Evolutionary conservation across 2,113 vertebrate species (phyloP).

Genomic region (Peromyscus maniculatus): DNA sequence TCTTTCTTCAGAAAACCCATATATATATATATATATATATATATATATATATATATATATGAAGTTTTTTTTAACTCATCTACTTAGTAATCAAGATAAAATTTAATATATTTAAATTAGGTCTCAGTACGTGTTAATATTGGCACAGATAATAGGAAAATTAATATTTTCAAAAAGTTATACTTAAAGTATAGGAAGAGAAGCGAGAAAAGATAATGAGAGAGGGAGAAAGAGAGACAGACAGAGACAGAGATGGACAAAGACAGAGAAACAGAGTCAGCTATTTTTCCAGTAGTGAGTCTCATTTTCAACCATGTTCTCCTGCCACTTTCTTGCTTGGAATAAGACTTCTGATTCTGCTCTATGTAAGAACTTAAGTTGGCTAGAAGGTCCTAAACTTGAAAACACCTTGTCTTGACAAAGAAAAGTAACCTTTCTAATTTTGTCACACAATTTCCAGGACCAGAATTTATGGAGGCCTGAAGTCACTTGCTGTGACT

Average conservation of each 20-base stretch:
- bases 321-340: slow-evolving; percentile 80
- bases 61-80: neutral
- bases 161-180: slow-evolving; percentile 61
- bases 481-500: slow-evolving; percentile 74
- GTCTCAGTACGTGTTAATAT: neutral
- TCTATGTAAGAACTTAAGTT: slow-evolving; percentile 80
- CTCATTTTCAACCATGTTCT: slow-evolving; percentile 82
- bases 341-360: slow-evolving; percentile 77
- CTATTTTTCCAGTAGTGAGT: slow-evolving; percentile 78
- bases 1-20: neutral
- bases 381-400: slow-evolving; percentile 72
- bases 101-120: slow-evolving; percentile 71
- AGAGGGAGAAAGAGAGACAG: neutral
- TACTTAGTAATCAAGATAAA: slow-evolving; percentile 60
- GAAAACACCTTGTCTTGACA: slow-evolving; percentile 50
- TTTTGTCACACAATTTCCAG: slow-evolving; percentile 77
- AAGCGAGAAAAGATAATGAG: neutral
- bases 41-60: neutral
- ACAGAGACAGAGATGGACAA: neutral
- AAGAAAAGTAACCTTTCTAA: slow-evolving; percentile 79
- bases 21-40: neutral
- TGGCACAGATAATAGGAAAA: neutral
- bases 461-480: slow-evolving; percentile 9
- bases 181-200: neutral
- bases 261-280: neutral